Base-by-base conservation (phyloP, 2,113 vertebrate genomes). In the Herpetotheres cachinnans region DNA sequence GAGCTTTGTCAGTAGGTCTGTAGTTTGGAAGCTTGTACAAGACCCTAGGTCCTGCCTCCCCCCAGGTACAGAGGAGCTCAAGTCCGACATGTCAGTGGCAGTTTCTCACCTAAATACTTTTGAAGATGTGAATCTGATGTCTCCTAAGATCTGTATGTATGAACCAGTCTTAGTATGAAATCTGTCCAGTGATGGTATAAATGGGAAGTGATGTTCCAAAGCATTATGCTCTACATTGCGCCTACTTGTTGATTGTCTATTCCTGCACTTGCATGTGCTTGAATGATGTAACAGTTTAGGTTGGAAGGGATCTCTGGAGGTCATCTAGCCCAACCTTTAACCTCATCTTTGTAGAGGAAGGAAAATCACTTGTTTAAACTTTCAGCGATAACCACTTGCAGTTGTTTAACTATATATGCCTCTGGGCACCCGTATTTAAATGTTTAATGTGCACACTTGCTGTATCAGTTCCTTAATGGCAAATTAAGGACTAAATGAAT, bases 391-490 rank as follows among this genome's bases (percentile, higher is more conserved):
- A 94, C 93, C 89, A 71, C 82, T 94, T 95, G 93, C 89, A 94
- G 87, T 97, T 95, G 91, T 94, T 94, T 77, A 47, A 52, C 54
- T 90, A 30, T 34, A 7, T 55, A 16, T 91, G 93, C 74, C 94
- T 87, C 72, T 92, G 67, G 91, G 93, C 91, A 86, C 62, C 86
- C 16, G 9, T 85, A 81, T 96, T 92, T 97, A 76, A 95, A 90
- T 95, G 89, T 62, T 96, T 93, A 89, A 93, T 90, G 89, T 84
- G 74, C 87, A 74, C 91, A 91, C 89, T 94, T 95, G 97, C 82
- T 86, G 73, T 96, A 95, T 93, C 91, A 76, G 95, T 96, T 97
- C 89, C 89, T 95, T 95, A 97, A 95, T 94, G 91, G 95, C 93
- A 96, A 95, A 93, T 97, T 95, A 96, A 93, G 91, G 87, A 66